phyloP scores from a whole-genome alignment of 92 coral and sea anemone species.

The Chrysogorgia sp. region DNA sequence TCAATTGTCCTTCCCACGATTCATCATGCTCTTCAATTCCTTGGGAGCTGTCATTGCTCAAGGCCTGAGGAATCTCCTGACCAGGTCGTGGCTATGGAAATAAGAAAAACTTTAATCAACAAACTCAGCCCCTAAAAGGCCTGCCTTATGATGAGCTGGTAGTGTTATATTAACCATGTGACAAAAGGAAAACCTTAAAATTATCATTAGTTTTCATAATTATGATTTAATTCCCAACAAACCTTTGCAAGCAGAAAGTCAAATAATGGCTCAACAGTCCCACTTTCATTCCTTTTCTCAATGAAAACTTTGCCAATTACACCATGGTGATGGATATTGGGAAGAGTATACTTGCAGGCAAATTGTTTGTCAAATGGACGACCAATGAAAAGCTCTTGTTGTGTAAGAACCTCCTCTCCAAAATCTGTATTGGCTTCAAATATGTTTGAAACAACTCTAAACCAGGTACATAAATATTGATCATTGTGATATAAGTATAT shows the following conservation, averaged over 20 bases:
- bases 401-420: conserved; percentile 66
- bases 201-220: neutral
- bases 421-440: conserved; percentile 78
- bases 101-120: too few species aligned
- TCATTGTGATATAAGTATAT: neutral
- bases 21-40: neutral
- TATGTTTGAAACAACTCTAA: conserved; percentile 70
- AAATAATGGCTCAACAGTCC: conserved; percentile 51
- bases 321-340: conserved; percentile 64
- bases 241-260: conserved; percentile 89
- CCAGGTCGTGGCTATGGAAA: neutral
- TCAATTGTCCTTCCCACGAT: conserved; percentile 86
- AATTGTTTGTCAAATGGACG: conserved; percentile 89
- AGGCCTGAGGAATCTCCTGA: conserved; percentile 2
- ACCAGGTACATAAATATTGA: neutral
- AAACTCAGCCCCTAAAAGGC: too few species aligned
- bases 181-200: neutral
- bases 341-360: conserved; percentile 73
- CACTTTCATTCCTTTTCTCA: conserved; percentile 61
- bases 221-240: neutral
- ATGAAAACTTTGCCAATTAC: conserved; percentile 82
- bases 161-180: too few species aligned
- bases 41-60: neutral
- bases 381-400: conserved; percentile 78
- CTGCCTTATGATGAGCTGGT: too few species aligned